Conservation (phyloP, 2,797 vertebrate species). For the Xiphophorus birchmanni region DNA sequence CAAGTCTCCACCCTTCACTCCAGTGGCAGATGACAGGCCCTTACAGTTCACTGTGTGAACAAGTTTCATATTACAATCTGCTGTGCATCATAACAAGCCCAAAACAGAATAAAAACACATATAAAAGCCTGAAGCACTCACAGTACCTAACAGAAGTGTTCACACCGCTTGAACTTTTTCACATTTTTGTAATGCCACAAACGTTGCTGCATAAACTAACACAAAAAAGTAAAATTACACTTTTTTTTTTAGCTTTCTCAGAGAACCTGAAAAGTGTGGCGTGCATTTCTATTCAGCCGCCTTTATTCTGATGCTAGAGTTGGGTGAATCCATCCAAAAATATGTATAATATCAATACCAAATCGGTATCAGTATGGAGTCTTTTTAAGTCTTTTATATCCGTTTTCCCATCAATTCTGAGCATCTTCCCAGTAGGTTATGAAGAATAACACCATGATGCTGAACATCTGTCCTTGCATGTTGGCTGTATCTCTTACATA, state of each 20-base stretch:
- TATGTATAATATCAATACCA: no score
- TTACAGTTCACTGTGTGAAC: neutral
- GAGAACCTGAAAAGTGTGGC: neutral
- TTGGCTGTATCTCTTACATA: neutral
- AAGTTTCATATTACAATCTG: neutral
- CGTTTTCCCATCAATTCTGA: neutral
- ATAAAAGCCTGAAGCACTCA: neutral
- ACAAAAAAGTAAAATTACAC: neutral
- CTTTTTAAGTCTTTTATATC: neutral
- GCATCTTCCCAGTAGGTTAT: neutral
- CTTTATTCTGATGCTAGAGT: neutral
- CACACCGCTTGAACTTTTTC: neutral
- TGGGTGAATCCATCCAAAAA: neutral
- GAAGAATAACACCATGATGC: neutral
- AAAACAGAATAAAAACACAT: neutral
- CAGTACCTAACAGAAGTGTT: neutral
- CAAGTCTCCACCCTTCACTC: constrained; percentile 73
- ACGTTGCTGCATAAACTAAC: neutral
- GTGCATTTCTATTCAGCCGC: neutral
- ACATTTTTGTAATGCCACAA: neutral
- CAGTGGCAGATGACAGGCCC: constrained; percentile 18
- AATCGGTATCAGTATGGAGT: neutral
- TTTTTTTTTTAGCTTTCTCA: neutral
- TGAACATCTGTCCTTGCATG: neutral
- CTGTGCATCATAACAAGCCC: neutral